These are phyloP conservation scores for Allobates femoralis DNA, from an alignment of 2,797 vertebrate species.

Conservation along the genomic window DNA sequence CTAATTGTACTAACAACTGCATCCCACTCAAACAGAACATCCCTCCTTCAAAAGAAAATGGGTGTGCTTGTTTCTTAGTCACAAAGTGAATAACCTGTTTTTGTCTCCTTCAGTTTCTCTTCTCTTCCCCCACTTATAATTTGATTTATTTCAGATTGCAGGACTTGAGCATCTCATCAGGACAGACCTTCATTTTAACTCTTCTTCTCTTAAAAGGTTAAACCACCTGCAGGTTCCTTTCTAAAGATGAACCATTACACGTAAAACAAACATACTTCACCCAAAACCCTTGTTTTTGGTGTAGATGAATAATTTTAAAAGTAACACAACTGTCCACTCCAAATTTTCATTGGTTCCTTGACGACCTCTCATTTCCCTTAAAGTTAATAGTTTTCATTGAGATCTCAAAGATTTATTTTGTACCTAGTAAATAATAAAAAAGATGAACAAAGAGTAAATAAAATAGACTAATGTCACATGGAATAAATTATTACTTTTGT, in stretches of 20 bases:
- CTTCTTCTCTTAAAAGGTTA: constrained; percentile 36
- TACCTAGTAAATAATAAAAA: background rate
- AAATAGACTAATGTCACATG: background rate
- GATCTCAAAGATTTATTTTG: background rate
- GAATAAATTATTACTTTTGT: background rate
- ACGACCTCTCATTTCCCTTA: background rate
- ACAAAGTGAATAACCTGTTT: constrained; percentile 48
- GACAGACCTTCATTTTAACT: background rate
- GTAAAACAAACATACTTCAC: background rate
- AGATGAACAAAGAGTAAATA: background rate
- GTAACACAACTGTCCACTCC: background rate
- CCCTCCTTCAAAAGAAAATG: constrained; percentile 53
- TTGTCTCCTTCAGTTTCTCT: constrained; percentile 50
- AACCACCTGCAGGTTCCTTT: constrained; percentile 54
- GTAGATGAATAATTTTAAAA: background rate
- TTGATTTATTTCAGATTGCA: constrained; percentile 42
- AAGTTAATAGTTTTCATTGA: background rate
- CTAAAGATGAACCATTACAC: background rate
- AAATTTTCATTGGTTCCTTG: background rate
- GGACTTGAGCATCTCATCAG: constrained; percentile 8
- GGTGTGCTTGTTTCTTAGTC: constrained; percentile 55
- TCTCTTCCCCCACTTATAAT: constrained; percentile 25
- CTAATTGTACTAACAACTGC: constrained; percentile 87
- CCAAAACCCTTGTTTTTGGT: background rate
- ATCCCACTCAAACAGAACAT: constrained; percentile 64